Conservation (phyloP, 2,113 vertebrate species). For the Coreoperca whiteheadi region DNA sequence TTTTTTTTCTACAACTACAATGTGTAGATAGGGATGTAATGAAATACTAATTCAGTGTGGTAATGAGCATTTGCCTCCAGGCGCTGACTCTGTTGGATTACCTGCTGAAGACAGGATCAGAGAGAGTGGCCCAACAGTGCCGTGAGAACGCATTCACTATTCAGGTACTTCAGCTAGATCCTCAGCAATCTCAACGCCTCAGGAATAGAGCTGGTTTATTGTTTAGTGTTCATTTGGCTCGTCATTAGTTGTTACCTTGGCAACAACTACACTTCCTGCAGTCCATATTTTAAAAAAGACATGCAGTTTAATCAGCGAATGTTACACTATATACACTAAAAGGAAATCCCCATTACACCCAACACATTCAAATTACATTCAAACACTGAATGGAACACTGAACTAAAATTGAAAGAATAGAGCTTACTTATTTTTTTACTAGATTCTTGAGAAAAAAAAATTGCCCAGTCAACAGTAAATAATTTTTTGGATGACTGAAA, state of each 20-base stretch:
- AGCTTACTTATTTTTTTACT: neutral
- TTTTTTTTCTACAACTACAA: neutral
- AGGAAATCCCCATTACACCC: neutral
- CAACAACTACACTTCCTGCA: neutral
- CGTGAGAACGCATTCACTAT: slow-evolving; percentile 95
- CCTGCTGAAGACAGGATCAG: slow-evolving; percentile 95
- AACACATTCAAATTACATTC: neutral
- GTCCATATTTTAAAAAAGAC: no score
- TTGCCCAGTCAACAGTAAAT: neutral
- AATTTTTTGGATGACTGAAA: neutral
- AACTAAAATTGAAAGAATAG: neutral
- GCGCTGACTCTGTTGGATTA: slow-evolving; percentile 96
- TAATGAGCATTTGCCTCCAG: slow-evolving; percentile 58
- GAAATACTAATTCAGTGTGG: neutral
- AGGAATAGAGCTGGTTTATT: neutral
- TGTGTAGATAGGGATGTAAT: neutral
- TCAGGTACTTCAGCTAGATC: slow-evolving; percentile 63
- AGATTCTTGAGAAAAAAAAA: neutral
- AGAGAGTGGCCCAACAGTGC: slow-evolving; percentile 95
- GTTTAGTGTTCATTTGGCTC: neutral
- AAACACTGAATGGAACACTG: neutral
- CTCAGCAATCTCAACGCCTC: neutral
- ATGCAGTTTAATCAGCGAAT: neutral
- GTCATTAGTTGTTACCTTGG: neutral
- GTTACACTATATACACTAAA: no score